phyloP scores from a whole-genome alignment of 2,888 invertebrate genomes.

The Ophioninae sp. region DNA sequence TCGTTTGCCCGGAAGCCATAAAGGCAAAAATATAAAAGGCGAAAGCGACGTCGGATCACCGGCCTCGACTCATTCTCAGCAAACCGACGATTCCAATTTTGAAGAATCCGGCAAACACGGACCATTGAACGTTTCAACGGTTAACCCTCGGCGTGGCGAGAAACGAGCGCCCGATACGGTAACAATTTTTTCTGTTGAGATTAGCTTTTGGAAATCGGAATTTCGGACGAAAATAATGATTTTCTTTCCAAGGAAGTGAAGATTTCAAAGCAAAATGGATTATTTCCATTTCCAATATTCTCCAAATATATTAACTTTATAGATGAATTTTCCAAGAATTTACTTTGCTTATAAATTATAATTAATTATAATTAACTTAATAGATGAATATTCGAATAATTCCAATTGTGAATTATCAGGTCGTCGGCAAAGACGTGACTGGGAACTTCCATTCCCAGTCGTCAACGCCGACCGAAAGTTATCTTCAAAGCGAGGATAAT shows the following conservation, averaged over 20 bases:
- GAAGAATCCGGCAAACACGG: conserved; percentile 17
- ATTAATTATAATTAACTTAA: too few species aligned
- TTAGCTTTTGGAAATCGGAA: not conserved
- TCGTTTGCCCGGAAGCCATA: conserved; percentile 61
- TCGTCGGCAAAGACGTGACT: not conserved
- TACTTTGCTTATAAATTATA: too few species aligned
- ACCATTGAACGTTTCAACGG: conserved; percentile 1
- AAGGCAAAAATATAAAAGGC: conserved; percentile 59
- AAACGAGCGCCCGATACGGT: conserved; percentile 54
- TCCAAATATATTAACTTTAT: too few species aligned
- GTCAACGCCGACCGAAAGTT: conserved; percentile 31
- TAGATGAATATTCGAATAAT: too few species aligned
- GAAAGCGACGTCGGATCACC: conserved; percentile 51
- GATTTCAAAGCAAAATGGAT: not conserved
- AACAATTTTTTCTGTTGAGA: not conserved
- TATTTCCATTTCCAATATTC: not conserved
- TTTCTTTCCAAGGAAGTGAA: not conserved
- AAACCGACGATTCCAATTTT: conserved; percentile 36
- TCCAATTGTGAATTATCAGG: not conserved
- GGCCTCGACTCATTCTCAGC: conserved; percentile 46
- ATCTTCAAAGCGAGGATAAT: not conserved
- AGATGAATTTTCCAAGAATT: too few species aligned
- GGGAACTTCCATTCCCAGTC: conserved; percentile 38
- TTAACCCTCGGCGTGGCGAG: conserved; percentile 41
- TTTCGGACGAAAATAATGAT: not conserved